A percentile compares a stretch with the other conserved stretches of the same genome.
These are phyloP conservation scores for Timema podura DNA, from an alignment of 2,888 invertebrate species.

Conservation along the genomic window DNA sequence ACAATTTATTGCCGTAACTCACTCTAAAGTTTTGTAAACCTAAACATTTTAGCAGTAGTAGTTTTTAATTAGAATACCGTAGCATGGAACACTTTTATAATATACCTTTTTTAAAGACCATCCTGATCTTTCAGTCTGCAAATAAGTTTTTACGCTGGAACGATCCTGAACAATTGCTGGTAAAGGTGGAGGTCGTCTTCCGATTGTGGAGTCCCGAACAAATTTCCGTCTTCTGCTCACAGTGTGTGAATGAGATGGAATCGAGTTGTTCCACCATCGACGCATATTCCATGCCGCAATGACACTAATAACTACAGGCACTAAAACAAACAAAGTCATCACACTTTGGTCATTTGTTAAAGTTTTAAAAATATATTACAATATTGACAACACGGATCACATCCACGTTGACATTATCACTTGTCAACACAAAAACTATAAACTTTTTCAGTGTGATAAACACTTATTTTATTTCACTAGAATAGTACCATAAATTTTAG, in stretches of 20 bases:
- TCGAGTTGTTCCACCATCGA: conserved; percentile 22
- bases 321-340: conserved; percentile 10
- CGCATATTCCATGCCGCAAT: conserved; percentile 22
- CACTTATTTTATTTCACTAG: no score
- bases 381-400: conserved; percentile 15
- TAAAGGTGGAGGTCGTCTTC: conserved; percentile 22
- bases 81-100: no score
- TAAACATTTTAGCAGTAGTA: no score
- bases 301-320: conserved; percentile 21
- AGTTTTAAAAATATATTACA: conserved; percentile 19
- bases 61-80: no score
- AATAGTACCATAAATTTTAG: no score
- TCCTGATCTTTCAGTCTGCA: no score
- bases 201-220: conserved; percentile 25
- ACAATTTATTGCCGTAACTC: no score
- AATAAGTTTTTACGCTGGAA: not conserved
- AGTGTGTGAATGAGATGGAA: conserved; percentile 23
- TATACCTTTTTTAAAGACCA: no score
- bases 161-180: conserved; percentile 20
- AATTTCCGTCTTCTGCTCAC: conserved; percentile 29
- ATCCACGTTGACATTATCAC: conserved; percentile 19
- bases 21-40: no score
- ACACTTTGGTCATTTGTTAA: conserved; percentile 14
- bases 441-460: no score
- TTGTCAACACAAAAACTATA: not conserved